Base-by-base conservation (phyloP, 2,888 invertebrate genomes). In the Oegoconia quadripuncta region DNA sequence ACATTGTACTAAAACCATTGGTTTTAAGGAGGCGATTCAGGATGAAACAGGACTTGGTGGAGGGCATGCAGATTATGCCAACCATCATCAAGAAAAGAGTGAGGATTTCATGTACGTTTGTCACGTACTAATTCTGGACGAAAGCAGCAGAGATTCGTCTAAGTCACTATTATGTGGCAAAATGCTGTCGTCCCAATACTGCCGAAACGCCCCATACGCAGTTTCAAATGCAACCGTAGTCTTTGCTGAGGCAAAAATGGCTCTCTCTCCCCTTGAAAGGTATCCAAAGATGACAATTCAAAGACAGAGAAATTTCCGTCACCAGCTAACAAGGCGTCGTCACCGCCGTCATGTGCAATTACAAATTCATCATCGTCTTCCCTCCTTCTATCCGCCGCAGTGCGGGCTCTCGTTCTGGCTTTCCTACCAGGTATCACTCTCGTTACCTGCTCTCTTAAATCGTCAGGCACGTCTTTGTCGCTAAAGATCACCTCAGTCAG, bases 21-120 rank as follows among this genome's bases (percentile, higher is more conserved):
- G 47, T 49, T 0, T 44, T 42, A 33, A 59, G 37, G 16, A 53
- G 31, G 3, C 42, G 34, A n/a, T 47, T 36, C 3, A 1, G n/a
- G n/a, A n/a, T n/a, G n/a, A n/a, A n/a, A n/a, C n/a, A n/a, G n/a
- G n/a, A n/a, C n/a, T n/a, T n/a, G n/a, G n/a, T n/a, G n/a, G n/a
- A n/a, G n/a, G n/a, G n/a, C n/a, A n/a, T n/a, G n/a, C n/a, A n/a
- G n/a, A n/a, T n/a, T n/a, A n/a, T n/a, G n/a, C n/a, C n/a, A n/a
- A n/a, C n/a, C n/a, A n/a, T n/a, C n/a, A n/a, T n/a, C n/a, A n/a
- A n/a, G n/a, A n/a, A n/a, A n/a, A n/a, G n/a, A n/a, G n/a, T n/a
- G n/a, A n/a, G n/a, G n/a, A n/a, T n/a, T n/a, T n/a, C n/a, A n/a
- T n/a, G n/a, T n/a, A n/a, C n/a, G n/a, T n/a, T n/a, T n/a, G n/a